These are phyloP conservation scores for Tenthredo scrophulariae DNA, from an alignment of 2,888 invertebrate species.

Conservation along the genomic window DNA sequence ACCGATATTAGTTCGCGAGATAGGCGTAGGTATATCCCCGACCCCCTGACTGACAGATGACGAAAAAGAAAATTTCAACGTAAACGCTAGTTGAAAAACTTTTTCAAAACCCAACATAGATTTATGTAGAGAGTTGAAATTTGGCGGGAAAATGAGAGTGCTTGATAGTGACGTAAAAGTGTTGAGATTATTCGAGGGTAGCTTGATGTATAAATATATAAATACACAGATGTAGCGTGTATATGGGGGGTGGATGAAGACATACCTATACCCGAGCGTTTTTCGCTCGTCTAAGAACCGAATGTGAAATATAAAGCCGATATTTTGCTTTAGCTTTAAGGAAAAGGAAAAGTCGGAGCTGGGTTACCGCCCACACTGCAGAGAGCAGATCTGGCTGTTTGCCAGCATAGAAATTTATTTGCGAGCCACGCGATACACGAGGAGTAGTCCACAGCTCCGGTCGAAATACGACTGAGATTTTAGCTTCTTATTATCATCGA, in stretches of 20 bases:
- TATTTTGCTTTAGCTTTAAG: conserved; percentile 48
- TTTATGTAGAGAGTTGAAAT: neutral
- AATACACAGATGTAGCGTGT: neutral
- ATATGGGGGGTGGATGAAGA: neutral
- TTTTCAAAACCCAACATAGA: neutral
- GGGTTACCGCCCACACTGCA: conserved; percentile 27
- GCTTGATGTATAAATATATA: neutral
- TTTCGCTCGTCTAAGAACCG: conserved; percentile 44
- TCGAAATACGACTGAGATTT: conserved; percentile 33
- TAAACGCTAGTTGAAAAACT: neutral
- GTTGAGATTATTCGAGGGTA: neutral
- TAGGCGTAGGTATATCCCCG: neutral
- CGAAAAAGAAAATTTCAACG: neutral
- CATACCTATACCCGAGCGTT: neutral
- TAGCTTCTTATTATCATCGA: neutral
- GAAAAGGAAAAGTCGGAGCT: conserved; percentile 27
- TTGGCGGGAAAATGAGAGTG: neutral
- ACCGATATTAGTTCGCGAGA: conserved; percentile 15
- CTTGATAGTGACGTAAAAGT: too few species aligned
- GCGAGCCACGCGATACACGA: conserved; percentile 53
- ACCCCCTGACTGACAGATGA: neutral
- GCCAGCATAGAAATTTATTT: conserved; percentile 61
- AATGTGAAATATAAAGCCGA: conserved; percentile 51
- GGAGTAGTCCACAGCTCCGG: neutral
- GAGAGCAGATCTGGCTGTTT: conserved; percentile 58